These are phyloP conservation scores for Scaptodrosophila lebanonensis DNA, from an alignment of 1,140 invertebrate genomes.

Conservation along the genomic window DNA sequence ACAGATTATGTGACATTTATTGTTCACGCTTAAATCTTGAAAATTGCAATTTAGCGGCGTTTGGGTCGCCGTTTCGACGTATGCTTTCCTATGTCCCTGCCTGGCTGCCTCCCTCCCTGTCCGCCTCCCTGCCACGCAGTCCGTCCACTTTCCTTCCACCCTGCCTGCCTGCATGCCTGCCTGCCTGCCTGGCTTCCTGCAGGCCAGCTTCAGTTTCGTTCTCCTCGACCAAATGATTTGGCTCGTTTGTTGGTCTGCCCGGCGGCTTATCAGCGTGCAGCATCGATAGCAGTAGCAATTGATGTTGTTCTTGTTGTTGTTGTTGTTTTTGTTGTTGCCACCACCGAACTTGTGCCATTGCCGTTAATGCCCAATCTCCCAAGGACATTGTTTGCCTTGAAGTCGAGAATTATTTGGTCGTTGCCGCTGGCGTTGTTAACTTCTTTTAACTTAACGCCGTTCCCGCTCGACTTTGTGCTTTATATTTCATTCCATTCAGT, in stretches of 20 bases:
- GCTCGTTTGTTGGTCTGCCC: too few relatives aligned
- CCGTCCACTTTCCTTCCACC: too few relatives aligned
- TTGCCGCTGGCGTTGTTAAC: slow-evolving; percentile 13
- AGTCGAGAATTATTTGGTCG: slow-evolving; percentile 44
- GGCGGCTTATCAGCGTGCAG: too few relatives aligned
- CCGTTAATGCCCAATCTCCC: slow-evolving; percentile 10
- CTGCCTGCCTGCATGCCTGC: too few relatives aligned
- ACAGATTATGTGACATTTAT: slow-evolving; percentile 75
- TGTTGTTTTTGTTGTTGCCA: slow-evolving; percentile 19
- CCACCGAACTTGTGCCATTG: slow-evolving; percentile 9
- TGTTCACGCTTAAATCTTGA: slow-evolving; percentile 72
- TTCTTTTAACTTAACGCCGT: too few relatives aligned
- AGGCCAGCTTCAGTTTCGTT: too few relatives aligned
- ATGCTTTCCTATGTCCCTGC: too few relatives aligned
- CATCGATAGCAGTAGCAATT: not conserved
- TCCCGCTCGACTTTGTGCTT: not conserved
- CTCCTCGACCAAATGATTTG: too few relatives aligned
- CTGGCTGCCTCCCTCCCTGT: slow-evolving; percentile 11
- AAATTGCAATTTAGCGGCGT: slow-evolving; percentile 70
- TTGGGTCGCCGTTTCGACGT: not conserved
- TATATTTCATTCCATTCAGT: slow-evolving; percentile 1
- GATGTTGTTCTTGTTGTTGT: not conserved
- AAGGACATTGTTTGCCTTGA: slow-evolving; percentile 50
- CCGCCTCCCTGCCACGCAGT: slow-evolving; percentile 3
- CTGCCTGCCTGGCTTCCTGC: too few relatives aligned